Percentiles rank a stretch among this genome's conserved stretches.
These are phyloP conservation scores for Papilio gigon DNA, from an alignment of 2,888 invertebrate species.

Conservation along the genomic window DNA sequence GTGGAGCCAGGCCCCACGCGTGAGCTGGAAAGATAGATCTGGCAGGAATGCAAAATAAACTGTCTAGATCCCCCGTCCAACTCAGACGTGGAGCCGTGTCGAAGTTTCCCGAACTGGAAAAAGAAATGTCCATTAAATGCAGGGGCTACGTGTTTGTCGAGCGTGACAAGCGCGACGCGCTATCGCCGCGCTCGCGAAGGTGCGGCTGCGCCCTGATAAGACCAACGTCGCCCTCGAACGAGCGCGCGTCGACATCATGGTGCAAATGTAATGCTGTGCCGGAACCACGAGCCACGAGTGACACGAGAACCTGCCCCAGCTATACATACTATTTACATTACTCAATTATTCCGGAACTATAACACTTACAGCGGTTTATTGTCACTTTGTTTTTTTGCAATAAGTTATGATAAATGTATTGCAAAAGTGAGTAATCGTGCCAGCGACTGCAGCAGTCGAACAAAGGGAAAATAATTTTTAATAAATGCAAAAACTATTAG, in stretches of 20 bases:
- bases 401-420: background rate
- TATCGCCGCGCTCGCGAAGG: conserved; percentile 78
- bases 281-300: conserved; percentile 62
- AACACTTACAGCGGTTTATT: conserved; percentile 10
- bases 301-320: conserved; percentile 50
- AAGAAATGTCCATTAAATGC: conserved; percentile 53
- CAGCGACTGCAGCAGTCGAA: background rate
- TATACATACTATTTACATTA: conserved; percentile 15
- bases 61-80: conserved; percentile 83
- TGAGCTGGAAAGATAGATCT: conserved; percentile 84
- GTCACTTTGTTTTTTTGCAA: background rate
- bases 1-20: conserved; percentile 65
- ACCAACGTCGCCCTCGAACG: conserved; percentile 59
- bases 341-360: conserved; percentile 11
- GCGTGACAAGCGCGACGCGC: conserved; percentile 70
- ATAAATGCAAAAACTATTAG: background rate
- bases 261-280: conserved; percentile 2
- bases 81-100: conserved; percentile 75
- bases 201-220: conserved; percentile 80
- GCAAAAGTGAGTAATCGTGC: background rate
- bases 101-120: conserved; percentile 56
- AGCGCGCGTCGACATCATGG: conserved; percentile 4
- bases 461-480: background rate
- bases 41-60: conserved; percentile 75
- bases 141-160: conserved; percentile 59